Percentiles rank a stretch among this genome's conserved stretches.
phyloP scores from a whole-genome alignment of 1,140 invertebrate genomes.

The Meloidogyne floridensis region DNA sequence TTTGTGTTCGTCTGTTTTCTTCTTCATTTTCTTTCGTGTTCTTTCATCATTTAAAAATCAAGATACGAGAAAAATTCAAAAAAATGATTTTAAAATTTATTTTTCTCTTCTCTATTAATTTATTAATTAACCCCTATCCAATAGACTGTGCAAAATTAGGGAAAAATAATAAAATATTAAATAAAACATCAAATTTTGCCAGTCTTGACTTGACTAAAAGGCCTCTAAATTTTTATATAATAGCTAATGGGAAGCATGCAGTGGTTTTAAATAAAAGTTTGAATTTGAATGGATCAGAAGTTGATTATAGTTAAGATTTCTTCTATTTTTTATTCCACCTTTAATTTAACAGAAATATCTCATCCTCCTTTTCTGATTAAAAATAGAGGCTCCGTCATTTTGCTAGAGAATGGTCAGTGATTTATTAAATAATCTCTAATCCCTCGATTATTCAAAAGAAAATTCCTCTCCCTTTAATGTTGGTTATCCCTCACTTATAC shows the following conservation, averaged over 20 bases:
- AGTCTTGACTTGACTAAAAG: constrained; percentile 34
- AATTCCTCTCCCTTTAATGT: no score
- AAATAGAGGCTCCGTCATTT: constrained; percentile 30
- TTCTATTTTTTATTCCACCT: no score
- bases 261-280: constrained; percentile 37
- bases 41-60: no score
- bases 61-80: no score
- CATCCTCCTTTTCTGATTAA: constrained; percentile 39
- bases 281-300: neutral
- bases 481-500: constrained; percentile 34
- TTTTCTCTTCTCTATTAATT: neutral
- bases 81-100: neutral
- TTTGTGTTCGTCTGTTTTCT: no score
- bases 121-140: neutral
- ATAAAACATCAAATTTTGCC: constrained; percentile 10
- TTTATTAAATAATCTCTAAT: neutral
- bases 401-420: constrained; percentile 13
- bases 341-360: neutral
- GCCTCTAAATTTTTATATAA: constrained; percentile 46
- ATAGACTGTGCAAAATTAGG: constrained; percentile 19
- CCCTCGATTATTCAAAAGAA: neutral
- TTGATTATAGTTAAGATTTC: neutral
- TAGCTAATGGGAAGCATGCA: constrained; percentile 49
- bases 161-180: neutral
- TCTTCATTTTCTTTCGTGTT: no score